phyloP scores from a whole-genome alignment of 1,140 invertebrate genomes.

The Spodoptera litura region DNA sequence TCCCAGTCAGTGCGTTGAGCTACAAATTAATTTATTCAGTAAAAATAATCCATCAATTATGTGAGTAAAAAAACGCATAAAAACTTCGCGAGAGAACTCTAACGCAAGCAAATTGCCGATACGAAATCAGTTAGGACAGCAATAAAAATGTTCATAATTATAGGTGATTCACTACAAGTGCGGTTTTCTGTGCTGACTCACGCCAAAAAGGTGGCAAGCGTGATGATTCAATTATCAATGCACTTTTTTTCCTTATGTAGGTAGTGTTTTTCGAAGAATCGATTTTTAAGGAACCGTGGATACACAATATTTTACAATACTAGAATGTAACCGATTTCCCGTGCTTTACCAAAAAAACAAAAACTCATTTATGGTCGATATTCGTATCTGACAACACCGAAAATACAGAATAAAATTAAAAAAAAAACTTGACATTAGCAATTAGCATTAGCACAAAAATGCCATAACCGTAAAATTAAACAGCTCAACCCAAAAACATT shows the following conservation, averaged over 20 bases:
- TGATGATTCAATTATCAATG: constrained; percentile 45
- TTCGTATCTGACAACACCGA: neutral
- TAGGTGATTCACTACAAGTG: constrained; percentile 33
- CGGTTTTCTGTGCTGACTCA: constrained; percentile 40
- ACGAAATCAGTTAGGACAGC: constrained; percentile 36
- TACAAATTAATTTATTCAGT: too few relatives aligned
- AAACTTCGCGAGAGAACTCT: neutral
- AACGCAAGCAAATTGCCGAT: constrained; percentile 16
- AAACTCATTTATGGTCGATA: too few relatives aligned
- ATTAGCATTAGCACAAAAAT: neutral
- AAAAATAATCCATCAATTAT: too few relatives aligned
- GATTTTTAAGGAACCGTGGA: too few relatives aligned
- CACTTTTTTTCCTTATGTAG: constrained; percentile 36
- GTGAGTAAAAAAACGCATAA: neutral
- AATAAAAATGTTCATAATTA: constrained; percentile 42
- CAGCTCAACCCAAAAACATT: constrained; percentile 24
- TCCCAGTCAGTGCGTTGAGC: too few relatives aligned
- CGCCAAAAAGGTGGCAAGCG: neutral
- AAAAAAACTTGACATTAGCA: neutral
- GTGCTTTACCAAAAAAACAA: too few relatives aligned
- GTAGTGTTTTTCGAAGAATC: neutral
- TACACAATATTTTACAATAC: too few relatives aligned
- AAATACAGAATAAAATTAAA: neutral
- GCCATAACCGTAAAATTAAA: constrained; percentile 10
- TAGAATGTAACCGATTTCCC: too few relatives aligned